Percentiles rank a stretch among this genome's conserved stretches.
These are phyloP conservation scores for Dicentrarchus labrax DNA, from an alignment of 2,113 vertebrate genomes.

Conservation along the genomic window DNA sequence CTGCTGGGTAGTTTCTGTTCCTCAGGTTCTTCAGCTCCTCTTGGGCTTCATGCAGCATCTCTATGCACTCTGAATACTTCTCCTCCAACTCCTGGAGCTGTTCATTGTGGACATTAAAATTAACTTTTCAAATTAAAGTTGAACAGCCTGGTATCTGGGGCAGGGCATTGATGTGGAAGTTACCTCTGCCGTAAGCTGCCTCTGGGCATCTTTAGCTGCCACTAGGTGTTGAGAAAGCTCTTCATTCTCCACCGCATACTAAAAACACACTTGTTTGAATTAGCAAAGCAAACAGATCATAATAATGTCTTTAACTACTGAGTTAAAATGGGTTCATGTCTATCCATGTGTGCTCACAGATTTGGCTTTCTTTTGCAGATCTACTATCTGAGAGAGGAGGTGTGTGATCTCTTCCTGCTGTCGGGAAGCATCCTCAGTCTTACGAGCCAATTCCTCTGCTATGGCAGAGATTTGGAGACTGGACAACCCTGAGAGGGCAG, in stretches of 20 bases:
- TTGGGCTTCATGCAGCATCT: constrained; percentile 98
- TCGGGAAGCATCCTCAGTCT: constrained; percentile 95
- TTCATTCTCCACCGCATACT: constrained; percentile 97
- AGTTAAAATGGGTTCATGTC: background rate
- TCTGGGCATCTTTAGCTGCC: constrained; percentile 97
- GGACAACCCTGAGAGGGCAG: constrained; percentile 87
- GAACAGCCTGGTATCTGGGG: background rate
- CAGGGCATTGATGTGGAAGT: background rate
- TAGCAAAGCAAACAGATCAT: background rate
- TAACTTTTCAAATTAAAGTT: background rate
- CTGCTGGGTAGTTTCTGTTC: constrained; percentile 90
- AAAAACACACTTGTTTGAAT: constrained; percentile 45
- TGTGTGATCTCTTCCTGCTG: constrained; percentile 99
- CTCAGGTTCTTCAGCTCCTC: constrained; percentile 97
- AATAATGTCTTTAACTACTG: background rate
- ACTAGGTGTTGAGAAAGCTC: constrained; percentile 95
- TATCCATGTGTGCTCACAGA: constrained; percentile 82
- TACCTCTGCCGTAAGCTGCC: constrained; percentile 95
- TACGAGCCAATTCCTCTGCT: constrained; percentile 94
- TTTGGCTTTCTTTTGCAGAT: constrained; percentile 97
- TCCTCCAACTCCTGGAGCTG: constrained; percentile 96
- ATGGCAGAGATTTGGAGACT: constrained; percentile 94
- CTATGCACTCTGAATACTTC: constrained; percentile 97
- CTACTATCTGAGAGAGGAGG: constrained; percentile 96
- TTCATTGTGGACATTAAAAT: background rate